Evolutionary conservation across 2,888 invertebrate genomes (phyloP).

Genomic region (Periphyllus acericola): DNA sequence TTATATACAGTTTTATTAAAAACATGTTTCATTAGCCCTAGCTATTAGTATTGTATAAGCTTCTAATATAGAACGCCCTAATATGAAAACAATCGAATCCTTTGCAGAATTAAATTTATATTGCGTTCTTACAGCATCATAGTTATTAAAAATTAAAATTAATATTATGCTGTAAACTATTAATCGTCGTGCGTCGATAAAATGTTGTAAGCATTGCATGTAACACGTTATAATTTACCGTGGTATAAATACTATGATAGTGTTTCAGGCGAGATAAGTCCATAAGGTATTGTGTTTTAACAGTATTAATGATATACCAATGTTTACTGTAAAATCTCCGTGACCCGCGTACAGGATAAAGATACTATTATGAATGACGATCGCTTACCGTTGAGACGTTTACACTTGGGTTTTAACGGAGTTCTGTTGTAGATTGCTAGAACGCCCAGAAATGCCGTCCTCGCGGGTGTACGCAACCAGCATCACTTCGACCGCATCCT

Average conservation of each 20-base stretch:
- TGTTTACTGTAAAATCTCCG: background rate
- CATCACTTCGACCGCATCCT: constrained; percentile 65
- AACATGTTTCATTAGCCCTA: too few species aligned
- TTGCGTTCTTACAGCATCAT: background rate
- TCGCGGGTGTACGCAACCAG: constrained; percentile 65
- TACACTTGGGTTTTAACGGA: constrained; percentile 51
- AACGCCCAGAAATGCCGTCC: constrained; percentile 63
- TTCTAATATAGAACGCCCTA: background rate
- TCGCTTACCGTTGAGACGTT: constrained; percentile 41
- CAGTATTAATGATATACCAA: background rate
- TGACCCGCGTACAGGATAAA: background rate
- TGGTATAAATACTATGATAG: too few species aligned
- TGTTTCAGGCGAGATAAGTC: background rate
- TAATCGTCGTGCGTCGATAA: background rate
- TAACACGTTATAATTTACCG: too few species aligned
- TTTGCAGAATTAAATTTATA: too few species aligned
- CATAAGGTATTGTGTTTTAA: background rate
- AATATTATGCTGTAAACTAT: background rate
- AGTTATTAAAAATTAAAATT: too few species aligned
- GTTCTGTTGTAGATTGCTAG: constrained; percentile 51
- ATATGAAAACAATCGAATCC: background rate
- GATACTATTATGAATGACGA: background rate
- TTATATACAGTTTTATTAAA: too few species aligned
- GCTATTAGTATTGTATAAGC: background rate
- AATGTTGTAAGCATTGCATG: background rate